Conservation (phyloP, 2,888 invertebrate genomes). For the Dione juno region DNA sequence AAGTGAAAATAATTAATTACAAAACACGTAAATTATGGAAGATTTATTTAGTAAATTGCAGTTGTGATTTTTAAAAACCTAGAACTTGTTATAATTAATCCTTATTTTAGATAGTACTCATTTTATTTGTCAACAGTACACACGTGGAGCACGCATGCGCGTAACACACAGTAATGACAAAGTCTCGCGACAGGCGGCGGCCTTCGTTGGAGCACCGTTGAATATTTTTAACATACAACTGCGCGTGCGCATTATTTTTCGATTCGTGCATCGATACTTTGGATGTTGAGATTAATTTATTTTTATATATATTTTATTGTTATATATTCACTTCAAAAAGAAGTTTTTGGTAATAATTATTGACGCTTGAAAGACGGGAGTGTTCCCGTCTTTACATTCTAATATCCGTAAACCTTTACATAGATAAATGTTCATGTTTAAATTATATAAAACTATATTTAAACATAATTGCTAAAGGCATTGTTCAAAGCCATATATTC, state of each 20-base stretch:
- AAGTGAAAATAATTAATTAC: not conserved
- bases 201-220: constrained; percentile 55
- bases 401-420: too few relatives aligned
- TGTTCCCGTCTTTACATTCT: too few relatives aligned
- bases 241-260: constrained; percentile 33
- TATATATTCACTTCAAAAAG: too few relatives aligned
- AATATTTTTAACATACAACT: constrained; percentile 46
- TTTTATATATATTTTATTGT: not conserved
- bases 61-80: not conserved
- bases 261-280: constrained; percentile 28
- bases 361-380: too few relatives aligned
- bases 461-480: not conserved
- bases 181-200: constrained; percentile 52
- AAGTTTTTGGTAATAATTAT: too few relatives aligned
- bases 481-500: constrained; percentile 20
- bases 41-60: not conserved
- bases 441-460: too few relatives aligned
- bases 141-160: constrained; percentile 73
- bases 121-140: constrained; percentile 51
- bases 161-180: constrained; percentile 61
- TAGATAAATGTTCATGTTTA: too few relatives aligned
- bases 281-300: not conserved
- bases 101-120: not conserved
- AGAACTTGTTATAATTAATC: not conserved
- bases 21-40: not conserved